Evolutionary conservation across 1,140 invertebrate genomes (phyloP).

Genomic region (Hyphantria cunea): DNA sequence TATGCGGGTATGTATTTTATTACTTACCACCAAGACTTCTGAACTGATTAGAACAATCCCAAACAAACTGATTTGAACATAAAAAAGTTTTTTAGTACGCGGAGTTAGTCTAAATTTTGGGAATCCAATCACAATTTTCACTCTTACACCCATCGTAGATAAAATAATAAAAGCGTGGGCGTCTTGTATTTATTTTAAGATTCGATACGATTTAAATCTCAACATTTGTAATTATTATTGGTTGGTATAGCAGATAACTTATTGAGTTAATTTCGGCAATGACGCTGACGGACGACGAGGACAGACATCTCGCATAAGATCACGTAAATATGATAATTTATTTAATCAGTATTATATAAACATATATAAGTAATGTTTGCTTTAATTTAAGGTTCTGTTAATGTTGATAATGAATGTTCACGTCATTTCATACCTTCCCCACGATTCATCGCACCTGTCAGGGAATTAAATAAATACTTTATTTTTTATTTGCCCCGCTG

Average conservation of each 20-base stretch:
- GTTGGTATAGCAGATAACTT: conserved; percentile 1
- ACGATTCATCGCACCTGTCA: no score
- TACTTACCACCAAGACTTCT: conserved; percentile 5
- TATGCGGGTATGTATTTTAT: conserved; percentile 6
- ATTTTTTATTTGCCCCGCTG: no score
- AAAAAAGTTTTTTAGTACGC: conserved; percentile 28
- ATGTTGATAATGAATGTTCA: background rate
- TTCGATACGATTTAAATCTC: background rate
- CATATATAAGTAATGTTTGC: background rate
- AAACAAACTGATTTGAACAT: conserved; percentile 25
- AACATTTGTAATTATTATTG: no score
- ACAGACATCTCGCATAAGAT: background rate
- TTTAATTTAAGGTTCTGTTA: background rate
- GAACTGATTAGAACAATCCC: conserved; percentile 23
- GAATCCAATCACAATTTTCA: conserved; percentile 27
- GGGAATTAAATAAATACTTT: background rate
- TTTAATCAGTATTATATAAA: background rate
- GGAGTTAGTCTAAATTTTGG: conserved; percentile 24
- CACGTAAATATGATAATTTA: background rate
- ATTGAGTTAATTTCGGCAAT: conserved; percentile 2
- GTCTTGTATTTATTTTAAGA: background rate
- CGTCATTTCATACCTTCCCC: no score
- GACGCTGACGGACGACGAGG: background rate
- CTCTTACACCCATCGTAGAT: conserved; percentile 24
- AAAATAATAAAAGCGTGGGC: background rate